Evolutionary conservation across 2,888 invertebrate genomes (phyloP).

Genomic region (Belgica antarctica): DNA sequence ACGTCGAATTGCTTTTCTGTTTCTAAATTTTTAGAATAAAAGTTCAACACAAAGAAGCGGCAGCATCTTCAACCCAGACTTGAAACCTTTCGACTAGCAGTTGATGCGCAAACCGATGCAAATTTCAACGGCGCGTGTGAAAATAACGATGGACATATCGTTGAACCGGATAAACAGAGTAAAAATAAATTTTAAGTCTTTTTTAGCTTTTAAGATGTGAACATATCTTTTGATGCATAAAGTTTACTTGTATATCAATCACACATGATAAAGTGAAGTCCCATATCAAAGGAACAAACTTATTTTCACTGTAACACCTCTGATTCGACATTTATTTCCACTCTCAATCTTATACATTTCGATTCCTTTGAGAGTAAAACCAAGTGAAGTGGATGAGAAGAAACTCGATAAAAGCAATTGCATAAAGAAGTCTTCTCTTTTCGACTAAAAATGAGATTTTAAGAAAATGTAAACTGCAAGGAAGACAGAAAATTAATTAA

Average conservation of each 20-base stretch:
- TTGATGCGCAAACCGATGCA: conserved; percentile 4
- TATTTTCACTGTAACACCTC: background rate
- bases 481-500: too few relatives aligned
- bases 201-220: conserved; percentile 17
- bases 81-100: background rate
- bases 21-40: conserved; percentile 23
- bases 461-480: too few relatives aligned
- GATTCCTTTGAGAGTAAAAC: background rate
- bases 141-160: conserved; percentile 34
- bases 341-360: background rate
- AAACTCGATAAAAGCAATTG: background rate
- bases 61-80: background rate
- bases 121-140: background rate
- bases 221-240: conserved; percentile 26
- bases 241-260: conserved; percentile 18
- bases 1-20: background rate
- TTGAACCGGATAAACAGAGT: conserved; percentile 36
- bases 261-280: background rate
- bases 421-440: background rate
- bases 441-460: background rate
- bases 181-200: conserved; percentile 22
- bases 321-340: background rate
- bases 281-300: conserved; percentile 20
- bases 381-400: background rate
- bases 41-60: background rate